Evolutionary conservation across 2,888 invertebrate genomes (phyloP).

Genomic region (Cryptocheilus praepositus): DNA sequence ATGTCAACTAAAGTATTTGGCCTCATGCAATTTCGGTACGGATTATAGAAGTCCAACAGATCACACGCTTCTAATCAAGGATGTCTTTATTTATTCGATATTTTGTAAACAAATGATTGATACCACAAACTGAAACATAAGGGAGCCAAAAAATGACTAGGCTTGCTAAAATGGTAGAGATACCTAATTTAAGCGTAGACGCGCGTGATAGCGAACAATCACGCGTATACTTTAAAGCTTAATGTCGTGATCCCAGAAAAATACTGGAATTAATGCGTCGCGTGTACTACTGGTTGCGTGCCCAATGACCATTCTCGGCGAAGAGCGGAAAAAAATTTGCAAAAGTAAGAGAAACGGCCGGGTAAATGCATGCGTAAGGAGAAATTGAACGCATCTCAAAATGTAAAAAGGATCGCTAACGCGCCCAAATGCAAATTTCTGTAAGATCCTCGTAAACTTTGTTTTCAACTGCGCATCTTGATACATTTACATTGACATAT

Average conservation of each 20-base stretch:
- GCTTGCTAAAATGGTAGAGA: too few relatives aligned
- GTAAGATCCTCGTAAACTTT: not conserved
- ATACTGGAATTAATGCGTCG: conserved; percentile 60
- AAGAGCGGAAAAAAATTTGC: conserved; percentile 30
- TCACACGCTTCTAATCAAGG: too few relatives aligned
- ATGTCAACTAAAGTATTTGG: too few relatives aligned
- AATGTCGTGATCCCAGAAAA: conserved; percentile 52
- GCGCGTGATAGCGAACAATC: conserved; percentile 51
- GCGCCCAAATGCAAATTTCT: not conserved
- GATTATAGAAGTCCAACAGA: too few relatives aligned
- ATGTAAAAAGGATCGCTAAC: not conserved
- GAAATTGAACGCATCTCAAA: conserved; percentile 35
- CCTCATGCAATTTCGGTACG: too few relatives aligned
- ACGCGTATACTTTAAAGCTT: conserved; percentile 53
- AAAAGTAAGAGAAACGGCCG: conserved; percentile 15
- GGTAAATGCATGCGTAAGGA: conserved; percentile 39
- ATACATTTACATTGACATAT: too few relatives aligned
- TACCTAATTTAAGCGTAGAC: conserved; percentile 26
- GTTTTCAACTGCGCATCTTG: too few relatives aligned
- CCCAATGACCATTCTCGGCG: conserved; percentile 51
- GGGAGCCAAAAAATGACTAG: not conserved
- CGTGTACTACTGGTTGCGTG: conserved; percentile 62
- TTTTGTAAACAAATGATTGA: too few relatives aligned
- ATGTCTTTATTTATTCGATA: too few relatives aligned
- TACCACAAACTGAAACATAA: not conserved